A percentile compares a stretch with the other conserved stretches of the same genome.
Conservation (phyloP, 2,113 vertebrate species). For the Corapipo altera region DNA sequence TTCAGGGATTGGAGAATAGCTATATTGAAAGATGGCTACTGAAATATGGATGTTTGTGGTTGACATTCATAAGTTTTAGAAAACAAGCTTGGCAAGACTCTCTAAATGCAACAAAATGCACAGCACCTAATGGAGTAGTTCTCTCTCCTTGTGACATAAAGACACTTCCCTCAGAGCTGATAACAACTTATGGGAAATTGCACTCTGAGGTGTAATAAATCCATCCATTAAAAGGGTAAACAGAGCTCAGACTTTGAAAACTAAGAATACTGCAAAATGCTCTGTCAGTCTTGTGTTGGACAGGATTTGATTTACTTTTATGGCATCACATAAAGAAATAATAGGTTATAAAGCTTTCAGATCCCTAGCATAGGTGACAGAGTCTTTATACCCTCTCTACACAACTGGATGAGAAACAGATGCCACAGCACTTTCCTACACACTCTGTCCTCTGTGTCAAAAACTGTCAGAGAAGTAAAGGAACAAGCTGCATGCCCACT, state of each 20-base stretch:
- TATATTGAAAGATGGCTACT: neutral
- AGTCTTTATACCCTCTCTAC: neutral
- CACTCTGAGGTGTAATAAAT: slow-evolving; percentile 18
- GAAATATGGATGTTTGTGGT: neutral
- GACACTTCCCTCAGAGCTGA: neutral
- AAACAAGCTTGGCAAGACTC: neutral
- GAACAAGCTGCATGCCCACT: neutral
- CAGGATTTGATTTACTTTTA: slow-evolving; percentile 41
- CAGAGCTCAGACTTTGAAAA: neutral
- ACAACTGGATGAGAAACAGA: slow-evolving; percentile 37
- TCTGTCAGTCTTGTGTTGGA: slow-evolving; percentile 1
- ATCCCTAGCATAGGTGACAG: slow-evolving; percentile 7
- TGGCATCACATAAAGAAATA: slow-evolving; percentile 36
- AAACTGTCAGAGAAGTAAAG: neutral
- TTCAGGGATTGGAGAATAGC: neutral
- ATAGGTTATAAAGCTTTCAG: slow-evolving; percentile 52
- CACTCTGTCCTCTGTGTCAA: neutral
- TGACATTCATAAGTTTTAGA: neutral
- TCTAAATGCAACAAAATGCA: neutral
- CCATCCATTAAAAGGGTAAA: neutral
- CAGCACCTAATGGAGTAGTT: neutral
- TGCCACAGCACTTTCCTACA: neutral
- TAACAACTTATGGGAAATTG: slow-evolving; percentile 10
- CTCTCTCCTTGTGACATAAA: neutral
- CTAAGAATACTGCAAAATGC: neutral